Base-by-base conservation (phyloP, 2,113 vertebrate species). In the Corythornis cristatus region DNA sequence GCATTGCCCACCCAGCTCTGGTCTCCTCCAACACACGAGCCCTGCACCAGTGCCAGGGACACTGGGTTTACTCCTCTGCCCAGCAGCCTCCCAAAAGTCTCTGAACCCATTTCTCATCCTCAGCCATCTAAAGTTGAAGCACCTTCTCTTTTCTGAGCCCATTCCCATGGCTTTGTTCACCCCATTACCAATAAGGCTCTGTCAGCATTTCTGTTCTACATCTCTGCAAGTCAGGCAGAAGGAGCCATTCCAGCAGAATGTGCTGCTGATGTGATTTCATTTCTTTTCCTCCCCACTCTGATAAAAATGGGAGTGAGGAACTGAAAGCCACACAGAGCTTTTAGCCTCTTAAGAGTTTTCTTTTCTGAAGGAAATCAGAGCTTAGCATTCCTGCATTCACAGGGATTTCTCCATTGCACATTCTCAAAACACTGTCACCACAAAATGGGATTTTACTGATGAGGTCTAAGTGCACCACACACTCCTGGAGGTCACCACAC, bases 161-260 rank as follows among this genome's bases (percentile, higher is more conserved):
- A 53, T 89, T 82, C 35, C 58, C 28, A 45, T 9, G 42, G 50
- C 46, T 81, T 54, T 81, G 58, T 73, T 70, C n/a, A 43, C 40
- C 37, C 20, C n/a, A 11, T 23, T 56, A 70, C 19, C 48, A 89
- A 83, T 50, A 12, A 68, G 61, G 37, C 19, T 51, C 45, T 68
- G 61, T 74, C 82, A 78, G 86, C 82, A 21, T 77, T 77, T 86
- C 82, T 45, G 48, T 58, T 60, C 13, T 17, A 62, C 28, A 89
- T 31, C 62, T 89, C 67, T 45, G 66, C 54, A n/a, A 86, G 61
- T 43, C 37, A 43, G 66, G 72, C 76, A 86, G 80, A 81, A 85
- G 87, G 82, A 74, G 65, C 83, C 66, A 74, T 72, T 62, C 60
- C 40, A 74, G 72, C 66, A 51, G 65, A 77, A 15, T 19, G 28